These are phyloP conservation scores for Arctocebus calabarensis DNA, from an alignment of 2,797 vertebrate genomes.

Conservation along the genomic window DNA sequence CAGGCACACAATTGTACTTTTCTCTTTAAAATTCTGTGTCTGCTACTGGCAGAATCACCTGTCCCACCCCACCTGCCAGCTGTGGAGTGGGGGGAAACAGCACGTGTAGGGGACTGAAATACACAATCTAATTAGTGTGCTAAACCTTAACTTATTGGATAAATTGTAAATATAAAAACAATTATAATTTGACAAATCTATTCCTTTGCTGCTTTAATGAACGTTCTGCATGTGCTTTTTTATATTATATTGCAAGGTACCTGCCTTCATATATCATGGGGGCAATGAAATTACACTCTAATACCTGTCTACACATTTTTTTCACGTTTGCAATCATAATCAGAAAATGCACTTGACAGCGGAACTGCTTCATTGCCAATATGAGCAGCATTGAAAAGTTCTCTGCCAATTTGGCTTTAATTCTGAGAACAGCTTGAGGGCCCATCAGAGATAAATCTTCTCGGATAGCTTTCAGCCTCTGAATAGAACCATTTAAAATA, in stretches of 20 bases:
- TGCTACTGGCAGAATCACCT: slow-evolving; percentile 76
- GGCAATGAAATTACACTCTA: background rate
- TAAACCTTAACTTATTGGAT: slow-evolving; percentile 85
- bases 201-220: slow-evolving; percentile 78
- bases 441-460: background rate
- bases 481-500: background rate
- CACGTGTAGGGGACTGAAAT: slow-evolving; percentile 80
- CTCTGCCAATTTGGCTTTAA: background rate
- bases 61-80: slow-evolving; percentile 75
- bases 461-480: background rate
- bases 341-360: background rate
- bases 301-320: background rate
- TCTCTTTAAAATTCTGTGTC: slow-evolving; percentile 76
- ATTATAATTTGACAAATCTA: slow-evolving; percentile 83
- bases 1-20: background rate
- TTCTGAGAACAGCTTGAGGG: background rate
- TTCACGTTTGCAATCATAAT: background rate
- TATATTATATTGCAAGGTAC: slow-evolving; percentile 57
- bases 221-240: slow-evolving; percentile 60
- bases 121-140: slow-evolving; percentile 82
- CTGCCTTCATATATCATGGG: slow-evolving; percentile 76
- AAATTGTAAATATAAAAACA: slow-evolving; percentile 86
- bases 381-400: background rate
- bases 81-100: slow-evolving; percentile 76
- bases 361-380: background rate